phyloP scores from a whole-genome alignment of 1,140 invertebrate species.

The Lepidurus arcticus region DNA sequence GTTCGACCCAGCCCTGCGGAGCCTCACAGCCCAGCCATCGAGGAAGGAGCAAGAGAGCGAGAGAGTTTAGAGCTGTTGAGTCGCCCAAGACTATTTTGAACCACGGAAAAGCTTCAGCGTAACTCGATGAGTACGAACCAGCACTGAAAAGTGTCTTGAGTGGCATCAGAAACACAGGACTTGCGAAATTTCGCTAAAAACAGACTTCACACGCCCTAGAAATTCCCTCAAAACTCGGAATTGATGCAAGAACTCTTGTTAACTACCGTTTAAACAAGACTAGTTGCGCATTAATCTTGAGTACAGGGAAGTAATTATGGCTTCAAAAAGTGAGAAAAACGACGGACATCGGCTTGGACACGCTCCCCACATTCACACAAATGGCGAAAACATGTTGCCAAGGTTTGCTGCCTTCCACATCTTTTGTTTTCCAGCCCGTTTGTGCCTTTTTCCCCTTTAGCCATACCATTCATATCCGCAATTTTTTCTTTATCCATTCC shows the following conservation, averaged over 20 bases:
- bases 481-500: not conserved
- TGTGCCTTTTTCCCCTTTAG: not conserved
- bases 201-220: too few relatives aligned
- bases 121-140: slow-evolving; percentile 2
- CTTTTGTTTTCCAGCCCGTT: not conserved
- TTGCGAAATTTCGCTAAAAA: too few relatives aligned
- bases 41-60: not conserved
- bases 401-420: slow-evolving; percentile 14
- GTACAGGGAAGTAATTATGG: not conserved
- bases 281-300: not conserved
- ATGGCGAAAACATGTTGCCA: slow-evolving; percentile 21
- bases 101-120: slow-evolving; percentile 4
- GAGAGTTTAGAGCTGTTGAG: not conserved
- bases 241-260: not conserved
- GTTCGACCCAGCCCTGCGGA: not conserved
- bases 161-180: not conserved
- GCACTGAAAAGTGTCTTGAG: slow-evolving; percentile 16
- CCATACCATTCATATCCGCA: not conserved
- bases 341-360: not conserved
- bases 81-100: not conserved
- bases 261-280: not conserved
- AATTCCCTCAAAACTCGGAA: not conserved
- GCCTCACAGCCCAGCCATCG: not conserved
- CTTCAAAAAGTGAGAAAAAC: not conserved
- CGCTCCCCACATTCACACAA: not conserved